Conservation (phyloP, 2,888 invertebrate genomes). For the Asteroscopus sphinx region DNA sequence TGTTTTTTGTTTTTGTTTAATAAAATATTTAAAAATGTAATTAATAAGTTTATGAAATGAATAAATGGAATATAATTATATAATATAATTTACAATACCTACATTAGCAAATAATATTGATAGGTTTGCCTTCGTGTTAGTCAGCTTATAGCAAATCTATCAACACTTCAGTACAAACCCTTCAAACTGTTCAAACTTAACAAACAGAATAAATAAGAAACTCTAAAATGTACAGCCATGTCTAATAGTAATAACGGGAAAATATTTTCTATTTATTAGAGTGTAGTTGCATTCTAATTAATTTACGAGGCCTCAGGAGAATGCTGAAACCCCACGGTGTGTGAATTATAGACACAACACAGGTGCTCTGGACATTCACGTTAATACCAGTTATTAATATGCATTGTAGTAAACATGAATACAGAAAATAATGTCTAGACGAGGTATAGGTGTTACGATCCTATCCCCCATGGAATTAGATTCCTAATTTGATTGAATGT, state of each 20-base stretch:
- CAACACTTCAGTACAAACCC: not conserved
- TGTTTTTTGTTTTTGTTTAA: too few species aligned
- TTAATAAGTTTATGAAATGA: too few species aligned
- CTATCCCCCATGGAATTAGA: conserved; percentile 14
- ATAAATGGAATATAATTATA: too few species aligned
- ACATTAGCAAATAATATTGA: not conserved
- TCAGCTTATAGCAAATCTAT: not conserved
- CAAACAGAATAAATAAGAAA: conserved; percentile 6
- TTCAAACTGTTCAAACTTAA: not conserved
- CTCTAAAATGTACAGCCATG: conserved; percentile 4
- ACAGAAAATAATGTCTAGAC: conserved; percentile 37
- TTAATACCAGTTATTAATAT: conserved; percentile 26
- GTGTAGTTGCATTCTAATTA: conserved; percentile 63
- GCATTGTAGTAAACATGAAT: conserved; percentile 24
- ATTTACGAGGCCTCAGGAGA: conserved; percentile 66
- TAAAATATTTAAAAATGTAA: too few species aligned
- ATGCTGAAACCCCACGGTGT: conserved; percentile 52
- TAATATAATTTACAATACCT: too few species aligned
- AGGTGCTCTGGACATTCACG: conserved; percentile 17
- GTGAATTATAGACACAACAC: conserved; percentile 40
- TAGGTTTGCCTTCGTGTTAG: not conserved
- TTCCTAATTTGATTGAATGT: conserved; percentile 27
- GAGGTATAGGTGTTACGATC: conserved; percentile 15
- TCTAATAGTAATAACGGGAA: conserved; percentile 14
- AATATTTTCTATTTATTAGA: conserved; percentile 35